Conservation (phyloP, 2,113 vertebrate genomes). For the Labrus mixtus region DNA sequence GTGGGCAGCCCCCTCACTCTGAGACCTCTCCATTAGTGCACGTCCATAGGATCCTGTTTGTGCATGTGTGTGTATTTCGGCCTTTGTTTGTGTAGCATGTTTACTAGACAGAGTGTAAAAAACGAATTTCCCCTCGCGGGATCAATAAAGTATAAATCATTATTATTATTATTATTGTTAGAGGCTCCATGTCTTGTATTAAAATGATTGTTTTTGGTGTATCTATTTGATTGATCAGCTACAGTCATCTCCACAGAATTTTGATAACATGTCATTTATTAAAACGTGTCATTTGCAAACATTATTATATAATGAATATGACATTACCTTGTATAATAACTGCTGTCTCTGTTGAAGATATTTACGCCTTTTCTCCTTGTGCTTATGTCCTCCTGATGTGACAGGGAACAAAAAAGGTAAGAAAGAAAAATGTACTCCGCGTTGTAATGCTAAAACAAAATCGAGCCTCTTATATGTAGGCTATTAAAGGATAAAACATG, state of each 20-base stretch:
- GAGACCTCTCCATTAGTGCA: too few species aligned
- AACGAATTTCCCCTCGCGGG: too few species aligned
- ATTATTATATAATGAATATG: background rate
- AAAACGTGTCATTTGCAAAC: background rate
- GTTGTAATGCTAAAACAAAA: background rate
- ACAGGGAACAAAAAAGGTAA: conserved; percentile 97
- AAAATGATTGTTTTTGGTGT: background rate
- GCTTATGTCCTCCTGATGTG: conserved; percentile 69
- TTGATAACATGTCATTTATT: background rate
- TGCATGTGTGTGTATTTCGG: too few species aligned
- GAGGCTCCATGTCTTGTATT: too few species aligned
- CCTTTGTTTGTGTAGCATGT: too few species aligned
- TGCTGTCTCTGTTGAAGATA: conserved; percentile 54
- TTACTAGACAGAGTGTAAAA: too few species aligned
- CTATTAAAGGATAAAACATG: too few species aligned
- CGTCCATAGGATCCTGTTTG: too few species aligned
- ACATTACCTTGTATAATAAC: conserved; percentile 14
- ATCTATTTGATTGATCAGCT: background rate
- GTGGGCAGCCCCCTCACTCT: too few species aligned
- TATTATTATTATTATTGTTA: too few species aligned
- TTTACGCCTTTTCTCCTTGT: conserved; percentile 66
- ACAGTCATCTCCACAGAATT: background rate
- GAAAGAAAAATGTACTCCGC: conserved; percentile 56
- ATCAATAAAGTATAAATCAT: too few species aligned
- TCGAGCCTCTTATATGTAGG: background rate